A percentile compares a stretch with the other conserved stretches of the same genome.
These are phyloP conservation scores for Acrossocheilus fasciatus DNA, from an alignment of 2,797 vertebrate species.

Conservation along the genomic window DNA sequence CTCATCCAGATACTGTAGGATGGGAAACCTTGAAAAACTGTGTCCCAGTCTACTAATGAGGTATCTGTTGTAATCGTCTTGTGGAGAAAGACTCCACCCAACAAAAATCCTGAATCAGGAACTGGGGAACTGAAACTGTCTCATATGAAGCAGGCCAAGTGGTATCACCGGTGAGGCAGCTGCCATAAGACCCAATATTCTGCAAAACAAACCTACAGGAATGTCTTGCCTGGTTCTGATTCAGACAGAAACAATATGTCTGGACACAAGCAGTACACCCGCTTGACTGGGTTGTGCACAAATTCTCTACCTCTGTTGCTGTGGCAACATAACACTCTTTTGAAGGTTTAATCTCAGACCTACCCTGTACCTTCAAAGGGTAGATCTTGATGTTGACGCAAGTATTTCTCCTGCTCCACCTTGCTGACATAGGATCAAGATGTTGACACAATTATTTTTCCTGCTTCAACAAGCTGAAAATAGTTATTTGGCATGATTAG, in stretches of 20 bases:
- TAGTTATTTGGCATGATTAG: neutral
- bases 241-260: too few species aligned
- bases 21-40: neutral
- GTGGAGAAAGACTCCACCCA: neutral
- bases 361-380: neutral
- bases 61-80: neutral
- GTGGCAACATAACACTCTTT: neutral
- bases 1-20: neutral
- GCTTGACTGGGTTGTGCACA: neutral
- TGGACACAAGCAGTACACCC: neutral
- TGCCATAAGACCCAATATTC: neutral
- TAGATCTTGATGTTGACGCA: neutral
- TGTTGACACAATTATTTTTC: neutral
- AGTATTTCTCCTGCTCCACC: neutral
- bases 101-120: neutral
- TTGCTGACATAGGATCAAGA: too few species aligned
- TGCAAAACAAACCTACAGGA: too few species aligned
- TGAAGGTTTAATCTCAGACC: neutral
- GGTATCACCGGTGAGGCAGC: neutral
- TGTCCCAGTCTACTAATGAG: neutral
- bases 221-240: too few species aligned
- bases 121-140: neutral
- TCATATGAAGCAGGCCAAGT: neutral
- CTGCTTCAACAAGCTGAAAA: neutral
- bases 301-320: neutral